Base-by-base conservation (phyloP, 2,797 vertebrate genomes). In the Characodon lateralis region DNA sequence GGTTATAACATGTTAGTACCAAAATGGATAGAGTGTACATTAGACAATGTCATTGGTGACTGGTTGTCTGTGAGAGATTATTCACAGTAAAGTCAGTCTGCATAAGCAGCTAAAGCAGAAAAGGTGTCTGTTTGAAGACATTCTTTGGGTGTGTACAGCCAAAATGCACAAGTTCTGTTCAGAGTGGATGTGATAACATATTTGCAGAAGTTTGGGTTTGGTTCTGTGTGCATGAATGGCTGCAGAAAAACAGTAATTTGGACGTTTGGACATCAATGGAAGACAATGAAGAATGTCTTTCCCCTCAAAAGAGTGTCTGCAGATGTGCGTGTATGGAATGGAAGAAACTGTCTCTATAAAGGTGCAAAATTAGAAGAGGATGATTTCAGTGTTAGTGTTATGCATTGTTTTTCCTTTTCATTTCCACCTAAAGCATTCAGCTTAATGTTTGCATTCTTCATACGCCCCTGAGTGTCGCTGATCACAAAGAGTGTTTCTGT, bases 231-330 rank as follows among this genome's bases (percentile, higher is more conserved):
- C 12, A 31, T 63, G 58, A 24, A 58, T 24, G 56, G 22, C 31
- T 14, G 66, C 41, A 65, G 6, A 39, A 73, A 58, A 75, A 61
- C 22, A 2, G 5, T 46, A 6, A 68, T 69, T 61, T 59, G 0
- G 68, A 28, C 46, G n/a, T 69, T 56, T 26, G 24, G 65, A 55
- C 28, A 35, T 55, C 39, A 74, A 65, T 14, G 13, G 26, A 46
- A 71, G 72, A 72, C 76, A 66, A 58, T 76, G 85, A 86, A 24
- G 43, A 82, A 51, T 65, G 77, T 26, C 59, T 83, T 83, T 82
- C 59, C 55, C 72, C 74, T 83, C 75, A 85, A 55, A 8, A 76
- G 77, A 83, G 75, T 83, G 78, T 74, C 87, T 87, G 81, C n/a
- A 85, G 89, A 89, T 89, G 48, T 78, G 80, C 79, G 74, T 39